A percentile compares a stretch with the other conserved stretches of the same genome.
Evolutionary conservation across 2,888 invertebrate species (phyloP).

Genomic region (Stegophylla sp.): DNA sequence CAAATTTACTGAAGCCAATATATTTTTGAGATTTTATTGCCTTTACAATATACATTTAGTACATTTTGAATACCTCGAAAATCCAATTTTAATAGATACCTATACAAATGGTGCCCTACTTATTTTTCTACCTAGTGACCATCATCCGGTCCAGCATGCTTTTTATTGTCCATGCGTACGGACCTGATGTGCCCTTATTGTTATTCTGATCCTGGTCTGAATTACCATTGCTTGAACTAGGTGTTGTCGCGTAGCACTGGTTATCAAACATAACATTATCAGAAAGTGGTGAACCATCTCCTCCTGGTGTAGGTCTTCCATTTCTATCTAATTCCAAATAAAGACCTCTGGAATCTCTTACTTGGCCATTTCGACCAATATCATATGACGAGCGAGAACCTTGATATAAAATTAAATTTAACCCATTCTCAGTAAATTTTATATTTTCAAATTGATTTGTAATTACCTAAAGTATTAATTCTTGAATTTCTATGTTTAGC

Average conservation of each 20-base stretch:
- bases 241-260: slow-evolving; percentile 93
- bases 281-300: slow-evolving; percentile 81
- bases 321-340: slow-evolving; percentile 82
- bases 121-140: slow-evolving; percentile 44
- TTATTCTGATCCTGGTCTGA: slow-evolving; percentile 81
- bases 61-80: neutral
- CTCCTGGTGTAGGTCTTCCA: slow-evolving; percentile 67
- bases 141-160: slow-evolving; percentile 36
- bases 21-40: slow-evolving; percentile 14
- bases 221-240: slow-evolving; percentile 91
- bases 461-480: slow-evolving; percentile 28
- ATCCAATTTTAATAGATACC: neutral
- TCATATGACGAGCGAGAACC: slow-evolving; percentile 74
- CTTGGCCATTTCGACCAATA: slow-evolving; percentile 73
- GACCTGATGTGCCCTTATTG: slow-evolving; percentile 45
- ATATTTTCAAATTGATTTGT: neutral
- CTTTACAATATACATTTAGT: no score
- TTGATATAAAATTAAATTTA: slow-evolving; percentile 62
- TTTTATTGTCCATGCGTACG: slow-evolving; percentile 53
- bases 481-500: slow-evolving; percentile 72
- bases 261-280: slow-evolving; percentile 94
- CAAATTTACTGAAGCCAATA: neutral
- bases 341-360: slow-evolving; percentile 68
- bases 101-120: neutral
- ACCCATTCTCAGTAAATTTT: neutral